A percentile compares a stretch with the other conserved stretches of the same genome.
phyloP scores from a whole-genome alignment of 2,113 vertebrate genomes.

The Mormyrus iriodes region DNA sequence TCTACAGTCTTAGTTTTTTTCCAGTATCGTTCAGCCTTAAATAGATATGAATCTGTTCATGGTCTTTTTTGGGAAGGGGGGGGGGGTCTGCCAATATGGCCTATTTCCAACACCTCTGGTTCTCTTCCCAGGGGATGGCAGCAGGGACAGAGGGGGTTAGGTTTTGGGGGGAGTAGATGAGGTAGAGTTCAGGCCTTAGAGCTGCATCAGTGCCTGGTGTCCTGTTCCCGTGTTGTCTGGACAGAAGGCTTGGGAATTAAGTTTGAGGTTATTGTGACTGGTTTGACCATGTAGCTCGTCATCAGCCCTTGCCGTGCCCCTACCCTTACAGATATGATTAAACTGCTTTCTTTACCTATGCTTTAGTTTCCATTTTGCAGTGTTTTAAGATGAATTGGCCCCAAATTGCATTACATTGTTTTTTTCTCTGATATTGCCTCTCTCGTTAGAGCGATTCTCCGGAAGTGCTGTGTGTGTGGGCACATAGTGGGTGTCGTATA shows the following conservation, averaged over 20 bases:
- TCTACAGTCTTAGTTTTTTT: background rate
- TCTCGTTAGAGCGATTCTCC: background rate
- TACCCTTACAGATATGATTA: background rate
- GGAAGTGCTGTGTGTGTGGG: constrained; percentile 14
- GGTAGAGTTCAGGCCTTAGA: too few species aligned
- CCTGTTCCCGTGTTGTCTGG: background rate
- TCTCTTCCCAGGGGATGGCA: background rate
- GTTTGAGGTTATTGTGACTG: background rate
- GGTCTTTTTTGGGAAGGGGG: background rate
- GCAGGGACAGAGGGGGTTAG: too few species aligned
- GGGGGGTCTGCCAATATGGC: too few species aligned
- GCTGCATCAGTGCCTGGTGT: background rate
- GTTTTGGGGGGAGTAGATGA: too few species aligned
- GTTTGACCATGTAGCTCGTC: background rate
- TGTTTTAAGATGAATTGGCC: background rate
- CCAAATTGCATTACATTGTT: background rate
- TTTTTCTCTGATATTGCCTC: background rate
- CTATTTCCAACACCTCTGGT: background rate
- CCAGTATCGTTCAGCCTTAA: background rate
- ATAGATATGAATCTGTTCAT: background rate
- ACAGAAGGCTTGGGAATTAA: background rate
- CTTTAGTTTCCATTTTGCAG: background rate
- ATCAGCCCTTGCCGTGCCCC: background rate
- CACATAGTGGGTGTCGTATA: constrained; percentile 7
- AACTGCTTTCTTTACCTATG: background rate